Base-by-base conservation (phyloP, 2,797 vertebrate species). In the Coilia nasus region DNA sequence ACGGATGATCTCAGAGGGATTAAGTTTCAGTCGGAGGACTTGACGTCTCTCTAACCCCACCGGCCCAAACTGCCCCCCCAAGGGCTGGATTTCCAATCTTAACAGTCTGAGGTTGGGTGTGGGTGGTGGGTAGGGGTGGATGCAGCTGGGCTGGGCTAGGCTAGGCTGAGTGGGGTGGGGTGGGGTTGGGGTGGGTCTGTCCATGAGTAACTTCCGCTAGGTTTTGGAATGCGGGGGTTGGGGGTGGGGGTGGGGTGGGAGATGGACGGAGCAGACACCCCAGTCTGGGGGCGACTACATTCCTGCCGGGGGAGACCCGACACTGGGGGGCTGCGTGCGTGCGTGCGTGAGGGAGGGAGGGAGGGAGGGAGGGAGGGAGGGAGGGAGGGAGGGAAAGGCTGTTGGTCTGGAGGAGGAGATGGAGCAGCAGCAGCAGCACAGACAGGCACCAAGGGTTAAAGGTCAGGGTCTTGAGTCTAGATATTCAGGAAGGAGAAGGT, bases 1-100 rank as follows among this genome's bases (percentile, higher is more conserved):
- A 71, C 60, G 31, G 6, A 54, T 35, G 89, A 90, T 90, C 85
- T 91, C 88, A 86, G 90, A 91, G 87, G 92, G 83, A 11, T 85
- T 86, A 86, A 88, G 92, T 93, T 93, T 91, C 91, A 89, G 88
- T 91, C 89, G 88, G 90, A 89, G 91, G 91, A 92, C 71, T 44
- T 78, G 67, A 75, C 17, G 71, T 78, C 71, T n/a, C 6, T 0
- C 28, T 31, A 71, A 23, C 23, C 28, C 3, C 67, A 19, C 31
- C 35, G 31, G 12, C 31, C 67, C 67, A 0, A 17, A 90, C 90
- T 86, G n/a, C n/a, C n/a, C 28, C 28, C 23, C 28, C 67, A 44
- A 44, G 35, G 15, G 31, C 31, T 78, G 71, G 71, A 88, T 90
- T 87, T 87, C 92, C 93, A 92, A 93, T 94, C 92, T 91, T 92